phyloP scores from a whole-genome alignment of 1,140 invertebrate species.

The Tetramorium simillimum region DNA sequence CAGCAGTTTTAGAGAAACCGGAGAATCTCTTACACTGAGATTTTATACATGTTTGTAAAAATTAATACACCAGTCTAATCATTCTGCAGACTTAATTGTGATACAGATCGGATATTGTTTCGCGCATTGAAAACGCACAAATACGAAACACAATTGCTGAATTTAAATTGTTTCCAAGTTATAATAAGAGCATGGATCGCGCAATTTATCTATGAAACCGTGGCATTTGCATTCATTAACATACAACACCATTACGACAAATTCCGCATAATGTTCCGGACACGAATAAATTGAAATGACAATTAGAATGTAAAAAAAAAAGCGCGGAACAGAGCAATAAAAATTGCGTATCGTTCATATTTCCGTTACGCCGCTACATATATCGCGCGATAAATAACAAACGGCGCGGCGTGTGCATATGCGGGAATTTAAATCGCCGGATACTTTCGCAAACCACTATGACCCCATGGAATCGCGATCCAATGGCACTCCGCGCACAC shows the following conservation, averaged over 20 bases:
- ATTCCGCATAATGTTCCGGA: background rate
- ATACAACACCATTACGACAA: background rate
- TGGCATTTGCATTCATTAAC: background rate
- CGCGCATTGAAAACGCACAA: background rate
- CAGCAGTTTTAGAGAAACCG: background rate
- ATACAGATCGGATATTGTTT: background rate
- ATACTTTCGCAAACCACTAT: constrained; percentile 48
- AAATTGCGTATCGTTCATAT: constrained; percentile 45
- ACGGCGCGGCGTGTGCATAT: constrained; percentile 32
- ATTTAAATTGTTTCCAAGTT: background rate
- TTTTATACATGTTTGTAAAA: background rate
- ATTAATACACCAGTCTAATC: background rate
- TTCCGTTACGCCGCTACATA: constrained; percentile 38
- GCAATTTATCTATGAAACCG: constrained; percentile 4
- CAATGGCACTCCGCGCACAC: background rate
- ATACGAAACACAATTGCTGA: background rate
- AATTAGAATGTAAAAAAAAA: constrained; percentile 42
- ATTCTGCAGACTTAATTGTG: background rate
- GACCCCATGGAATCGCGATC: constrained; percentile 32
- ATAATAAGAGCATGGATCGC: background rate
- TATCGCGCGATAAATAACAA: constrained; percentile 53
- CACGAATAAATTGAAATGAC: constrained; percentile 27
- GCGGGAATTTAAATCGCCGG: constrained; percentile 56
- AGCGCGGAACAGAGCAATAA: constrained; percentile 4
- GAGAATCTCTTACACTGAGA: background rate